phyloP scores from a whole-genome alignment of 2,888 invertebrate genomes.

The Dyspetes luteomarginatus region DNA sequence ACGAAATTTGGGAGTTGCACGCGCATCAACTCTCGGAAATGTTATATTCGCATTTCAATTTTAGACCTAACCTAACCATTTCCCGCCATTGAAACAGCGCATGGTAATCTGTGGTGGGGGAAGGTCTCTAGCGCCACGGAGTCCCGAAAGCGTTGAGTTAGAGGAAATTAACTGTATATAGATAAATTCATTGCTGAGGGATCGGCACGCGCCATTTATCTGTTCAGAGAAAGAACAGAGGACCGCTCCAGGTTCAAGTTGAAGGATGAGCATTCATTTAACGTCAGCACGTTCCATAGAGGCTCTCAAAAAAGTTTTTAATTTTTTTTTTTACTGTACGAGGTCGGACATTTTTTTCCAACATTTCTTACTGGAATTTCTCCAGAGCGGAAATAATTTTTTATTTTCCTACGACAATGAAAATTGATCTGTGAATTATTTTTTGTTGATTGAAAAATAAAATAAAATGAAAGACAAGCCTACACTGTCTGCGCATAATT shows the following conservation, averaged over 20 bases:
- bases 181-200: constrained; percentile 4
- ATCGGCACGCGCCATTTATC: constrained; percentile 62
- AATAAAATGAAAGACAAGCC: neutral
- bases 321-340: constrained; percentile 31
- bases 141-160: too few relatives aligned
- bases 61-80: too few relatives aligned
- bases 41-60: too few relatives aligned
- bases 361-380: neutral
- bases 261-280: constrained; percentile 58
- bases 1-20: too few relatives aligned
- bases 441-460: neutral
- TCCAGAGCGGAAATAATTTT: constrained; percentile 14
- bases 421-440: neutral
- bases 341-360: constrained; percentile 53
- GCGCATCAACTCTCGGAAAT: too few relatives aligned
- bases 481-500: constrained; percentile 2
- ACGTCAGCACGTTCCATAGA: constrained; percentile 63
- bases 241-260: constrained; percentile 39
- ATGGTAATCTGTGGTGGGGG: too few relatives aligned
- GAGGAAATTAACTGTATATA: too few relatives aligned
- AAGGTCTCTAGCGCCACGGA: too few relatives aligned
- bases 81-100: too few relatives aligned
- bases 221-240: neutral
- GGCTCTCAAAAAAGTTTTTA: constrained; percentile 28
- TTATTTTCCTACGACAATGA: neutral